These are phyloP conservation scores for Hemiscyllium ocellatum DNA, from an alignment of 2,113 vertebrate species.

Conservation along the genomic window DNA sequence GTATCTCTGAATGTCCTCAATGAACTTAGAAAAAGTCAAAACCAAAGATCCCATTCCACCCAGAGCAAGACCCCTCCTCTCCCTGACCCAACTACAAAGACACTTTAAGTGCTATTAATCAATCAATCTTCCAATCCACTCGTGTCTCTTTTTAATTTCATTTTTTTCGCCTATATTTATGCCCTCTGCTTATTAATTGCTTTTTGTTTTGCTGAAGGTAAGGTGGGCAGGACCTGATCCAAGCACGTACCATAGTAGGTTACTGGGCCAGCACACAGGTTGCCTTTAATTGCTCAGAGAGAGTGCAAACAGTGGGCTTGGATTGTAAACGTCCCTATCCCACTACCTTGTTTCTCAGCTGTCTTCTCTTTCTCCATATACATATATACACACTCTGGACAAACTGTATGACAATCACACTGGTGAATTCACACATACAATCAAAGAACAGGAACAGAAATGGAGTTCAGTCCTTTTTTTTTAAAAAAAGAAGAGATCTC, in stretches of 20 bases:
- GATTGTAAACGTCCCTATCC: conserved; percentile 1
- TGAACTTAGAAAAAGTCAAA: neutral
- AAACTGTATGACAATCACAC: conserved; percentile 20
- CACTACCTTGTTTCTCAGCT: neutral
- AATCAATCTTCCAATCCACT: neutral
- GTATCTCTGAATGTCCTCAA: neutral
- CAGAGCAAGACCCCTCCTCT: neutral
- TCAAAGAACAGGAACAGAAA: conserved; percentile 25
- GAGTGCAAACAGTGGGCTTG: conserved; percentile 13
- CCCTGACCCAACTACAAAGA: neutral
- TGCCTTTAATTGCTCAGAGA: neutral
- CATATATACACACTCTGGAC: conserved; percentile 18
- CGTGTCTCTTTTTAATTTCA: neutral
- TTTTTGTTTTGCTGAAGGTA: neutral
- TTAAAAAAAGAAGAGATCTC: neutral
- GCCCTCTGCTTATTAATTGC: neutral
- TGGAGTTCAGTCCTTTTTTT: neutral
- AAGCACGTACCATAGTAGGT: neutral
- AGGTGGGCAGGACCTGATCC: neutral
- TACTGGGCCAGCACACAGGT: neutral
- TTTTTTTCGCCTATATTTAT: neutral
- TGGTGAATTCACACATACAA: neutral
- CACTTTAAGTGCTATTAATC: conserved; percentile 26
- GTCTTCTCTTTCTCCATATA: neutral
- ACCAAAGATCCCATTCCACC: neutral